Conservation (phyloP, 1,140 invertebrate species). For the Caenorhabditis tropicalis region DNA sequence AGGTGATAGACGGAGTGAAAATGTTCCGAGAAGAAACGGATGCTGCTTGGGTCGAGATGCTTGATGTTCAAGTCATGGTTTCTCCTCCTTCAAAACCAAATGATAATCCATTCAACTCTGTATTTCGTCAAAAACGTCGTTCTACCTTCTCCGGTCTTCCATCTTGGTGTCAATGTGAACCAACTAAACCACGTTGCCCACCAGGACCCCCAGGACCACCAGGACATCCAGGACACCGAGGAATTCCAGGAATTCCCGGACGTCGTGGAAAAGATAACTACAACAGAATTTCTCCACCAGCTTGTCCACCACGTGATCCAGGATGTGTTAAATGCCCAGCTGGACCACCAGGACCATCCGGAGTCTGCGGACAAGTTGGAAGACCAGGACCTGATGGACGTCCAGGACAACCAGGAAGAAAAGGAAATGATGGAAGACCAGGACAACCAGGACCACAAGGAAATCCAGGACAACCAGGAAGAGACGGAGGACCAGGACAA, state of each 20-base stretch:
- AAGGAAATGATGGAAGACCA: conserved; percentile 45
- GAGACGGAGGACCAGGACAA: conserved; percentile 41
- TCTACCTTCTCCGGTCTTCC: conserved; percentile 13
- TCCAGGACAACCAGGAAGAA: conserved; percentile 46
- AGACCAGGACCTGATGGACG: conserved; percentile 48
- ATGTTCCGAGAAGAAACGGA: not conserved
- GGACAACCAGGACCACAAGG: conserved; percentile 48
- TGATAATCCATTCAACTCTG: conserved; percentile 22
- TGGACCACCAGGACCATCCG: conserved; percentile 43
- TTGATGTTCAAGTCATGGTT: conserved; percentile 36
- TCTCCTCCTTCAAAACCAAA: conserved; percentile 14
- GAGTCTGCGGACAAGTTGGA: conserved; percentile 42
- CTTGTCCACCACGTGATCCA: conserved; percentile 31
- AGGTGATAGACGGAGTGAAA: conserved; percentile 1
- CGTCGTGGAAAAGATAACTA: conserved; percentile 30
- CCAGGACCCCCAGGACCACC: conserved; percentile 56
- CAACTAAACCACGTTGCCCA: conserved; percentile 49
- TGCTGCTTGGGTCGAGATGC: conserved; percentile 34
- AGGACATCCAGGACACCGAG: conserved; percentile 51
- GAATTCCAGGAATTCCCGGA: conserved; percentile 54
- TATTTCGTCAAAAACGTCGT: conserved; percentile 3
- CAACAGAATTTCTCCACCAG: not conserved
- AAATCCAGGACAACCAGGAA: conserved; percentile 46
- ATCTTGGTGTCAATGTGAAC: conserved; percentile 50
- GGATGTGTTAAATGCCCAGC: conserved; percentile 51